phyloP scores from a whole-genome alignment of 2,888 invertebrate genomes.

The Notodonta dromedarius region DNA sequence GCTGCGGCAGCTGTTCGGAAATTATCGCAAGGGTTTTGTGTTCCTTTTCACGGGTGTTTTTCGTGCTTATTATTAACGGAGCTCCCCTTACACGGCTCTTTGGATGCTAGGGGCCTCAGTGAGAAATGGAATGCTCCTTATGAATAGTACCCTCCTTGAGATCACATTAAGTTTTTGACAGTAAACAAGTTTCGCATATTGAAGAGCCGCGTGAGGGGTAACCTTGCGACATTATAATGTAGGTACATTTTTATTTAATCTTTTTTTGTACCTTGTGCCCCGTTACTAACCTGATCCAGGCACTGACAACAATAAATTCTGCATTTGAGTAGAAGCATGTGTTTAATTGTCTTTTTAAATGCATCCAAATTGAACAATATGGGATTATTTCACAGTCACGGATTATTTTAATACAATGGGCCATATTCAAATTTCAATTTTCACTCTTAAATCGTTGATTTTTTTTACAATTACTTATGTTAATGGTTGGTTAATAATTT shows the following conservation, averaged over 20 bases:
- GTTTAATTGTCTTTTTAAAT: slow-evolving; percentile 16
- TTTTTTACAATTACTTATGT: too few relatives aligned
- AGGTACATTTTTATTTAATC: slow-evolving; percentile 37
- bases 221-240: slow-evolving; percentile 55
- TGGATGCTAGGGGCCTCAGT: slow-evolving; percentile 63
- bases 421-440: neutral
- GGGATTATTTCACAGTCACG: slow-evolving; percentile 19
- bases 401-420: neutral
- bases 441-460: too few relatives aligned
- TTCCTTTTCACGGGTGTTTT: slow-evolving; percentile 72
- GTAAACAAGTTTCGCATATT: slow-evolving; percentile 70
- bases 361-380: slow-evolving; percentile 16
- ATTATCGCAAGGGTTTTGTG: slow-evolving; percentile 74
- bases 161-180: slow-evolving; percentile 70
- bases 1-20: slow-evolving; percentile 73
- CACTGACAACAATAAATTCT: slow-evolving; percentile 36
- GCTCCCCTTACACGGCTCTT: slow-evolving; percentile 72
- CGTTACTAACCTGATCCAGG: slow-evolving; percentile 47
- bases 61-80: slow-evolving; percentile 73
- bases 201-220: slow-evolving; percentile 57
- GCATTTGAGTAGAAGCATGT: slow-evolving; percentile 19
- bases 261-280: slow-evolving; percentile 25
- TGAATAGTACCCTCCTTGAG: slow-evolving; percentile 70
- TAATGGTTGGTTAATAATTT: too few relatives aligned
- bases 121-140: slow-evolving; percentile 71